Conservation (phyloP, 1,140 invertebrate genomes). For the Drosophila athabasca region DNA sequence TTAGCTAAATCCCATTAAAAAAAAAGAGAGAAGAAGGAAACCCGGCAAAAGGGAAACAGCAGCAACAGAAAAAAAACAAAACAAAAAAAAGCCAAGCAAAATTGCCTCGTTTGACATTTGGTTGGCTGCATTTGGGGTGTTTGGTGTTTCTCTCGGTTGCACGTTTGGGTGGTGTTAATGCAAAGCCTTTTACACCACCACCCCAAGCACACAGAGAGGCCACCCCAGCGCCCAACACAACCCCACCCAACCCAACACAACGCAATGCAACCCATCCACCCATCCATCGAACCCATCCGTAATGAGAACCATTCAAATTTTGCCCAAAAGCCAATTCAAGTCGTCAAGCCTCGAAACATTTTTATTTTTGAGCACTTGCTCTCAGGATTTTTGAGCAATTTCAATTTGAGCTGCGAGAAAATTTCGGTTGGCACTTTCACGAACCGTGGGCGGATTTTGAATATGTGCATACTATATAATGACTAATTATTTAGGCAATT, state of each 20-base stretch:
- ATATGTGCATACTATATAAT: no score
- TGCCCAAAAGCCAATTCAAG: conserved; percentile 45
- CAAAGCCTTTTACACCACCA: conserved; percentile 62
- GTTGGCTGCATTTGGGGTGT: conserved; percentile 71
- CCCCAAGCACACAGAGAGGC: conserved; percentile 32
- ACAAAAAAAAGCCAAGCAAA: conserved; percentile 12
- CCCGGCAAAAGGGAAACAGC: neutral
- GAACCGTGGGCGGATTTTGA: no score
- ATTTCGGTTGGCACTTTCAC: no score
- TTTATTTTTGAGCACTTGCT: neutral
- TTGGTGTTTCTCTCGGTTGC: conserved; percentile 9
- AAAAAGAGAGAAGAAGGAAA: conserved; percentile 9
- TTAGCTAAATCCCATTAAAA: conserved; percentile 79
- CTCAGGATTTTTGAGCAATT: conserved; percentile 2
- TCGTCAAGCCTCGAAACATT: conserved; percentile 25
- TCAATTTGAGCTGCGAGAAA: neutral
- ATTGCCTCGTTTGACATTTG: conserved; percentile 64
- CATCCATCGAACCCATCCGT: conserved; percentile 4
- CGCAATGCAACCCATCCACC: neutral
- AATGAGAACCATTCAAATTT: conserved; percentile 41
- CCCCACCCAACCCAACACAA: no score
- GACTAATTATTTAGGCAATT: no score
- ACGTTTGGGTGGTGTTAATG: conserved; percentile 61
- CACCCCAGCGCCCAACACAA: neutral
- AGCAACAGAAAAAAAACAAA: conserved; percentile 11